Evolutionary conservation across 2,113 vertebrate genomes (phyloP).

Genomic region (Chrysemys picta): DNA sequence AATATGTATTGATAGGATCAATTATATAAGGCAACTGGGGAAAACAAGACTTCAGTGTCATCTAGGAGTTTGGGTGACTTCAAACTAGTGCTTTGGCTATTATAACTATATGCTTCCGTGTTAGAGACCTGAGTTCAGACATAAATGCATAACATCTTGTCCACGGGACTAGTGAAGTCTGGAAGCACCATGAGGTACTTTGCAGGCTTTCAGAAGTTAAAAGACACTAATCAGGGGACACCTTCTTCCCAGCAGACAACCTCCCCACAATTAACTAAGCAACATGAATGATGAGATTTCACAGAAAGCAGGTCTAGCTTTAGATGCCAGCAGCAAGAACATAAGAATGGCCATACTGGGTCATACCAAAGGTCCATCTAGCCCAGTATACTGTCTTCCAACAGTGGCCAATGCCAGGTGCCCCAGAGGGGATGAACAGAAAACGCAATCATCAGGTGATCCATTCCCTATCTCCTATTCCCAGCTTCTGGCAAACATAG

Average conservation of each 20-base stretch:
- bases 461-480: no score
- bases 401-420: no score
- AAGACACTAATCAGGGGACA: not conserved
- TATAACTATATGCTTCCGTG: not conserved
- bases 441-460: no score
- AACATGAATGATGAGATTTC: fast-evolving
- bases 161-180: not conserved
- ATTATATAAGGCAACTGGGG: not conserved
- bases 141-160: not conserved
- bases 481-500: no score
- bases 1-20: not conserved
- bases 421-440: no score
- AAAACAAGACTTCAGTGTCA: not conserved
- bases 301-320: fast-evolving
- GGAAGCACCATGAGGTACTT: fast-evolving
- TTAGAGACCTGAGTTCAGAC: not conserved
- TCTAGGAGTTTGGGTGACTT: not conserved
- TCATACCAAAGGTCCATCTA: no score
- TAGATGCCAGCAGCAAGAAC: not conserved
- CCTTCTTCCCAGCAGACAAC: fast-evolving
- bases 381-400: no score
- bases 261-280: fast-evolving
- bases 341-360: no score
- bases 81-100: not conserved
- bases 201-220: not conserved